Evolutionary conservation across 2,797 vertebrate genomes (phyloP), one percentile per base, ranked within the genome.

Genomic region (Sphenopsis melanotis): DNA sequence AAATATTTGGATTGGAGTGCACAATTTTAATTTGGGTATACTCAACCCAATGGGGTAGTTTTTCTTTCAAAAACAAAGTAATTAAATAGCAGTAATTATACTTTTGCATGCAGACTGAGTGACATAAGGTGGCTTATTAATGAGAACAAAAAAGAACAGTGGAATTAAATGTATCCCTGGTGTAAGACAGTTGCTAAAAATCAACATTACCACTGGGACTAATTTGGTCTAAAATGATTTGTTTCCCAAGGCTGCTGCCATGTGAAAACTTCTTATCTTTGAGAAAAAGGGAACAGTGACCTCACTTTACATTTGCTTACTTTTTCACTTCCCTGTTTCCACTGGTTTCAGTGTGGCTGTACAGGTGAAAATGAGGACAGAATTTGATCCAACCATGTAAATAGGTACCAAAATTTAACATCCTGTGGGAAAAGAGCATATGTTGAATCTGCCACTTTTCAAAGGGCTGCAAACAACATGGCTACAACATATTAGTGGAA

Each of bases 1-100:
- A 97, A 96, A 95, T 98, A 97, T 98, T 98, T 98, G 82, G 60
- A 56, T 98, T 98, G 97, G 97, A 97, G 93, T 78, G 79, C 83
- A 85, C 84, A 89, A 34, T 89, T 95, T 97, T 97, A 96, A 97
- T 98, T 98, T 97, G 95, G 93, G 93, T 94, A 89, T 57, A 89
- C 1, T 16, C 96, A 96, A 96, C 60, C 16, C 52, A 96, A 93
- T 60, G 11, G 85, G 86, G 92, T 96, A 95, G 93, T 82, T 96
- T 97, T 97, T 89, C 95, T 94, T 97, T 97, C 64, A 95, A 96
- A 96, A 96, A 90, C 84, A 96, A 97, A 90, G 86, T 87, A 93
- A 96, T 96, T 96, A 97, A 97, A 90, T 95, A 95, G 86, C 82
- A 83, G 89, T 92, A 96, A 94, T 79, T 44, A 89, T 64, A 66